Base-by-base conservation (phyloP, 2,888 invertebrate genomes). In the Diarsia rubi region DNA sequence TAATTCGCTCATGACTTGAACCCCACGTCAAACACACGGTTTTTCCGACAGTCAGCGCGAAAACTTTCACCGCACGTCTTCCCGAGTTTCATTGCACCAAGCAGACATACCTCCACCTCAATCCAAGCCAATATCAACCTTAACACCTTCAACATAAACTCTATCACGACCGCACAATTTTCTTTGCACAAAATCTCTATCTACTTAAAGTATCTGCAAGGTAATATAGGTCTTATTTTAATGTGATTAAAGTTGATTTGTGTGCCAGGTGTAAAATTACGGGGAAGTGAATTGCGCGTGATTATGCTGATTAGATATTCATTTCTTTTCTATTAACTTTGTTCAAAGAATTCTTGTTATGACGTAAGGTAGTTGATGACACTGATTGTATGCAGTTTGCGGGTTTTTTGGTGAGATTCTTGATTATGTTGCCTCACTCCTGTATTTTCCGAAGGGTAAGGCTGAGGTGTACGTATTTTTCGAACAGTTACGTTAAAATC, bases 61-160 rank as follows among this genome's bases (percentile, higher is more conserved):
- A 91, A 88, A 92, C 92, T 92, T 92, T 92, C 91, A 81, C 80
- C 84, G 83, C 86, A 84, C 88, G 83, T 88, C 89, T 90, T 90
- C 89, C 89, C 81, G 86, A 86, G 88, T 90, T 86, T 83, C 81
- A 79, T 87, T 84, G 85, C 86, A 84, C 65, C 68, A 65, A 62
- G 65, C 82, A 79, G 75, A 69, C 62, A 67, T 64, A 62, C 52
- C 59, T 8, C 44, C 8, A 62, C 11, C 21, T 8, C 11, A 11
- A 27, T 9, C 37, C 79, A 80, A 75, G 52, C 78, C 64, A 86
- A 84, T 57, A 65, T 76, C 68, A 68, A 62, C 74, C 75, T 71
- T 86, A 81, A 44, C 21, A 0, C 16, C n/a, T 24, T 11, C 2
- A 0, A 0, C 1, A 69, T 69, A 85, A 78, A 72, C 45, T 54